Evolutionary conservation across 2,113 vertebrate species (phyloP), one percentile per base, ranked within the genome.

Genomic region (Microtus montanus): DNA sequence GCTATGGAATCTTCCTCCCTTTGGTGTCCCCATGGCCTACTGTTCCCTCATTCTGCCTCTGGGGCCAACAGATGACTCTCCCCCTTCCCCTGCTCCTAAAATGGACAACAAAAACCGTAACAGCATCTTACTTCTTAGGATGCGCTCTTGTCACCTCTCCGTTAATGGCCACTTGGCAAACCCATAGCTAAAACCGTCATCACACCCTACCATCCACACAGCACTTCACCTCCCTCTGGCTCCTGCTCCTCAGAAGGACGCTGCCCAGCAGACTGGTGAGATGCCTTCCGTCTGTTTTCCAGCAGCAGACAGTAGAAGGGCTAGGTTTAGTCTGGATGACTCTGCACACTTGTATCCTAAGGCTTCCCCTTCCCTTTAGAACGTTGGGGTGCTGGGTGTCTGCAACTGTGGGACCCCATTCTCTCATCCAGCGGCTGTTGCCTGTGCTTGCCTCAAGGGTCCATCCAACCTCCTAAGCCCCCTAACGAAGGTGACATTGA

Each of bases 401-500:
- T 0, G 24, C 28, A 49, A 75, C 91, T 44, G 8, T 35, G 44
- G 86, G 64, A 11, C 79, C 83, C 87, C 64, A 3, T 79, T 47
- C 41, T 94, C 80, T 93, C 88, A 86, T 74, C 78, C 82, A 89
- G 75, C 88, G 86, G 26, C 22, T 1, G 0, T 93, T 58, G 92
- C 73, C 5, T 8, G 14, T 47, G 41, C 74, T 93, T 73, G 77
- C 87, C 90, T 93, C 71, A 11, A 92, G 92, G 92, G 92, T 90
- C 74, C 71, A 15, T 90, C 80, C 94, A 93, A 71, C 33, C 71
- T 86, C 73, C 54, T 47, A 82, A 78, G 84, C 20, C 68, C 28
- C 63, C 63, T 94, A 97, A 97, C 87, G 93, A 95, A 87, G 82
- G 93, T 97, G 96, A 96, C 96, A 97, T 95, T 97, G 97, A 96